Evolutionary conservation across 1,140 invertebrate species (phyloP).

Genomic region (Drosophila leontia): DNA sequence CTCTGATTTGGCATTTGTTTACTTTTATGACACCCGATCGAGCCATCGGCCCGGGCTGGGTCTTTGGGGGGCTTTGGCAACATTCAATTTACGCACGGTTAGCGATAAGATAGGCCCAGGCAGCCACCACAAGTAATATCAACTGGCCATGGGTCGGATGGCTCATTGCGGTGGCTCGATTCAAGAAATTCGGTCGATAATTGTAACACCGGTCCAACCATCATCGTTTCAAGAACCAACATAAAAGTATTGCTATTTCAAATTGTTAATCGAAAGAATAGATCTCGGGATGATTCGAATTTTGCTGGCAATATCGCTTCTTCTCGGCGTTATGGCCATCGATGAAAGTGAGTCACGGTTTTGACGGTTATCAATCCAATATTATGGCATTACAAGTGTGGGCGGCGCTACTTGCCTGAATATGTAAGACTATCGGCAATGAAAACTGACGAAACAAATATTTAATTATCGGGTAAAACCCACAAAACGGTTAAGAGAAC

Average conservation of each 20-base stretch:
- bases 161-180: conserved; percentile 45
- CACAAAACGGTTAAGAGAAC: neutral
- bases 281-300: conserved; percentile 4
- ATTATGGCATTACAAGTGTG: neutral
- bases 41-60: conserved; percentile 18
- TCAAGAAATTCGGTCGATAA: conserved; percentile 52
- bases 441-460: neutral
- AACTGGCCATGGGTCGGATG: conserved; percentile 41
- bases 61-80: conserved; percentile 58
- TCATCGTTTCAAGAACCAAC: neutral
- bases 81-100: conserved; percentile 70
- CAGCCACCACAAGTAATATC: conserved; percentile 36
- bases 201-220: conserved; percentile 2
- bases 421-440: neutral
- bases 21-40: conserved; percentile 46
- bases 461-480: conserved; percentile 1
- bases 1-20: conserved; percentile 46
- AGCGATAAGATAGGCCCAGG: conserved; percentile 59
- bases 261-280: neutral
- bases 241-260: conserved; percentile 1
- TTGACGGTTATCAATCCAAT: conserved; percentile 9
- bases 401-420: neutral
- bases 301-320: conserved; percentile 3
- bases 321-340: conserved; percentile 12
- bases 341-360: conserved; percentile 39